These are phyloP conservation scores for Drosophila tripunctata DNA, from an alignment of 2,888 invertebrate species.

Conservation along the genomic window DNA sequence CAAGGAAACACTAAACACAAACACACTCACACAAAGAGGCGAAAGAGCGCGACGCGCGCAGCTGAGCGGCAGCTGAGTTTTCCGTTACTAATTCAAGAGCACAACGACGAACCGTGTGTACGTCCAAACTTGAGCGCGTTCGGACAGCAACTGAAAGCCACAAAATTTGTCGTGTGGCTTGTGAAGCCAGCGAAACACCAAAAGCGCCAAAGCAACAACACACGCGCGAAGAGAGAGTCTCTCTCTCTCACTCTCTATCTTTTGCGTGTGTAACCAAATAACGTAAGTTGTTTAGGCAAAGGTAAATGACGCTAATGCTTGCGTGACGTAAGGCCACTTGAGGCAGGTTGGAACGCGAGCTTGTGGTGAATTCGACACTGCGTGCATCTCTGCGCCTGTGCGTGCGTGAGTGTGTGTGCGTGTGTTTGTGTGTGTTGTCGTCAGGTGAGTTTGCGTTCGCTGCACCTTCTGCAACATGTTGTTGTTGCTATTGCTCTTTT, in stretches of 20 bases:
- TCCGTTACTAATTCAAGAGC: slow-evolving; percentile 33
- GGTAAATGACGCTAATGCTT: slow-evolving; percentile 19
- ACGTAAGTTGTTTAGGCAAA: slow-evolving; percentile 45
- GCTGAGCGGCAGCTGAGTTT: slow-evolving; percentile 61
- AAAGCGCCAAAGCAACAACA: slow-evolving; percentile 38
- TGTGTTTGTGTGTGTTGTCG: slow-evolving; percentile 41
- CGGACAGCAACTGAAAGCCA: slow-evolving; percentile 63
- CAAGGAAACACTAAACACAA: slow-evolving; percentile 22
- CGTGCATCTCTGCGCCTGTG: slow-evolving; percentile 9
- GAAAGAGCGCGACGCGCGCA: slow-evolving; percentile 70
- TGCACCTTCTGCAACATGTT: slow-evolving; percentile 62
- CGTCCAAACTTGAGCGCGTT: slow-evolving; percentile 65
- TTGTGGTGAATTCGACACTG: slow-evolving; percentile 40
- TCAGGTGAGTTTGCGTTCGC: slow-evolving; percentile 59
- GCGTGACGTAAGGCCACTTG: slow-evolving; percentile 58
- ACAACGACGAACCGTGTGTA: slow-evolving; percentile 25
- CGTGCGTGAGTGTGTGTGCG: slow-evolving; percentile 4
- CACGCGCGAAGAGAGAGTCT: slow-evolving; percentile 26
- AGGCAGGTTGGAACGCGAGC: slow-evolving; percentile 61
- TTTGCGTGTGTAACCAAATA: no score
- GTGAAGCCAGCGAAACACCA: slow-evolving; percentile 32
- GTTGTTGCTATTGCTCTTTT: slow-evolving; percentile 35
- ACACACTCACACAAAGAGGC: slow-evolving; percentile 12
- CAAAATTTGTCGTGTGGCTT: slow-evolving; percentile 58
- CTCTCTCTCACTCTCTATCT: no score